Evolutionary conservation across 2,797 vertebrate genomes (phyloP).

Genomic region (Mus caroli): DNA sequence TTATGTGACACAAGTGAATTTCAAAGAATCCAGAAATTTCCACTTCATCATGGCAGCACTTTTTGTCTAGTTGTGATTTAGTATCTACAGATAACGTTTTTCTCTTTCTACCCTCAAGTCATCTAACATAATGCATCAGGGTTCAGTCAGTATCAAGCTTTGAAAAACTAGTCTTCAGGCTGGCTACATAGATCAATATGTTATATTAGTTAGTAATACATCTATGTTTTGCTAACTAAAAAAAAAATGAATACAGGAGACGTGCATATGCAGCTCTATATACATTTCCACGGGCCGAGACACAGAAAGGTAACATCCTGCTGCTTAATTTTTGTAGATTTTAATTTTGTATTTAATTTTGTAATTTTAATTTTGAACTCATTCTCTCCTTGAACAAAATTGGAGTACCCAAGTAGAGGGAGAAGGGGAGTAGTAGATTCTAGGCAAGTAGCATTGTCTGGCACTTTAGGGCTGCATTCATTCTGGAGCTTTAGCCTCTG

Average conservation of each 20-base stretch:
- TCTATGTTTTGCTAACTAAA: background rate
- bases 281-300: background rate
- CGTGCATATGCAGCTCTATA: background rate
- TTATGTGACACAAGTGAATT: background rate
- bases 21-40: background rate
- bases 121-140: background rate
- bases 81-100: background rate
- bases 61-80: background rate
- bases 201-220: background rate
- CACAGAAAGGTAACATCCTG: background rate
- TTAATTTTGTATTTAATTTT: too few species aligned
- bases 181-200: background rate
- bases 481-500: background rate
- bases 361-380: too few species aligned
- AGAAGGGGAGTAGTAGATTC: background rate
- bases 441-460: background rate
- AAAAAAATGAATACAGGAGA: background rate
- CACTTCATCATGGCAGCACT: background rate
- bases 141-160: background rate
- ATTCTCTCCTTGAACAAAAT: conserved; percentile 20
- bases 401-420: background rate
- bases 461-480: background rate
- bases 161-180: background rate
- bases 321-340: background rate
- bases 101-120: background rate